Evolutionary conservation across 1,140 invertebrate species (phyloP).

Genomic region (Batillaria attramentaria): DNA sequence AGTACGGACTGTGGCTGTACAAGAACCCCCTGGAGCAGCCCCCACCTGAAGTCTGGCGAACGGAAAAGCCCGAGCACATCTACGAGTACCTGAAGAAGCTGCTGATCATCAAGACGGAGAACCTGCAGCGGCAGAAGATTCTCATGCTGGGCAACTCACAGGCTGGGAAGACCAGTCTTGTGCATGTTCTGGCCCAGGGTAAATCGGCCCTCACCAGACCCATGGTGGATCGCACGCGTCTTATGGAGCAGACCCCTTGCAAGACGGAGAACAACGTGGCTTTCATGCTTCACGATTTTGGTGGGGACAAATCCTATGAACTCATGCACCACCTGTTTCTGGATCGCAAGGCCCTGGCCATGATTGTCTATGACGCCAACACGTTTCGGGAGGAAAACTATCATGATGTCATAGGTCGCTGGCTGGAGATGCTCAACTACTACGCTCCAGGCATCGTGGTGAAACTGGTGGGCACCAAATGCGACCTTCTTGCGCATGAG

Average conservation of each 20-base stretch:
- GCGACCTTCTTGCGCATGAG: constrained; percentile 47
- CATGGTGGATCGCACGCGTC: constrained; percentile 49
- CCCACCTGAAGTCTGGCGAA: constrained; percentile 69
- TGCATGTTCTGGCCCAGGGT: constrained; percentile 50
- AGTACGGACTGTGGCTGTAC: constrained; percentile 70
- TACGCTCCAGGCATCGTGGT: constrained; percentile 64
- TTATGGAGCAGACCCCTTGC: constrained; percentile 58
- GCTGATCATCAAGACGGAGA: constrained; percentile 66
- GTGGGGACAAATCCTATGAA: constrained; percentile 63
- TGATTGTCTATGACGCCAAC: constrained; percentile 67
- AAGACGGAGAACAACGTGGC: constrained; percentile 68
- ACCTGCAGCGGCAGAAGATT: constrained; percentile 68
- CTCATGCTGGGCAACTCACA: constrained; percentile 64
- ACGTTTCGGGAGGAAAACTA: constrained; percentile 56
- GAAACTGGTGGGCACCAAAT: constrained; percentile 67
- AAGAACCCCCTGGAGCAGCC: constrained; percentile 68
- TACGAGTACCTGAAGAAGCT: constrained; percentile 67
- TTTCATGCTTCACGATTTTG: constrained; percentile 67
- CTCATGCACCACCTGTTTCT: constrained; percentile 64
- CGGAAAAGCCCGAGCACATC: constrained; percentile 65
- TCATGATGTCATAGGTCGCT: constrained; percentile 61
- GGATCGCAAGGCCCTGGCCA: constrained; percentile 62
- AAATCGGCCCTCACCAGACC: constrained; percentile 54
- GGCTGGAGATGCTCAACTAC: constrained; percentile 63
- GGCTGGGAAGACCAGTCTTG: constrained; percentile 67